Base-by-base conservation (phyloP, 2,888 invertebrate species). In the Hydroisotoma schaefferi region DNA sequence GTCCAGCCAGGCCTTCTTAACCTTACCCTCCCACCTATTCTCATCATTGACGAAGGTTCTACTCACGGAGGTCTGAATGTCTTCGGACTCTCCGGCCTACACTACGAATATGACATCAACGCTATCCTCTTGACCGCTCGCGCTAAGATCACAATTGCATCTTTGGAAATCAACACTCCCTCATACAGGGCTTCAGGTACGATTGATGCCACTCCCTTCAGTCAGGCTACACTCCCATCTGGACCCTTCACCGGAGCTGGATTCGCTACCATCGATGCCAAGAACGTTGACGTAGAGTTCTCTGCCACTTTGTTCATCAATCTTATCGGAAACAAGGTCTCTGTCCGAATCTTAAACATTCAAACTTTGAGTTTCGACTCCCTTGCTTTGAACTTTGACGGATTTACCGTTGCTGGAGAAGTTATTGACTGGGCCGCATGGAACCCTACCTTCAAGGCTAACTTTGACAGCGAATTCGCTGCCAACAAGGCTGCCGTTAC, bases 381-480 rank as follows among this genome's bases (percentile, higher is more conserved):
- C 29, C 15, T 49, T 28, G 3, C 25, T n/a, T 25, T 27, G 22
- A 20, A 49, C 27, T 23, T 57, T 4, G n/a, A 2, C 15, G 47
- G 18, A 29, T 27, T 40, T 40, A 20, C 20, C 12, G 10, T 57
- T 15, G 37, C 20, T 12, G 57, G 57, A 38, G 15, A 2, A 4
- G 25, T 27, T 2, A 20, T 48, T n/a, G 43, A 57, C 49, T 49
- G 20, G 22, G 57, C 37, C 22, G 22, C 29, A 33, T 38, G 28
- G 33, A 57, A 37, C 27, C 10, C 10, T 8, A 46, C 22, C 38
- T 47, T 57, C 43, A 61, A 61, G 62, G 18, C 12, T 2, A 59
- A 57, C 40, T 65, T 65, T 43, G 65, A 65, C 4, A 2, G 22
- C 3, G 65, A 65, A n/a, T 59, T n/a, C 20, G 56, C 58, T 43